Base-by-base conservation (phyloP, 2,797 vertebrate genomes). In the Poeciliopsis paucimaculata region DNA sequence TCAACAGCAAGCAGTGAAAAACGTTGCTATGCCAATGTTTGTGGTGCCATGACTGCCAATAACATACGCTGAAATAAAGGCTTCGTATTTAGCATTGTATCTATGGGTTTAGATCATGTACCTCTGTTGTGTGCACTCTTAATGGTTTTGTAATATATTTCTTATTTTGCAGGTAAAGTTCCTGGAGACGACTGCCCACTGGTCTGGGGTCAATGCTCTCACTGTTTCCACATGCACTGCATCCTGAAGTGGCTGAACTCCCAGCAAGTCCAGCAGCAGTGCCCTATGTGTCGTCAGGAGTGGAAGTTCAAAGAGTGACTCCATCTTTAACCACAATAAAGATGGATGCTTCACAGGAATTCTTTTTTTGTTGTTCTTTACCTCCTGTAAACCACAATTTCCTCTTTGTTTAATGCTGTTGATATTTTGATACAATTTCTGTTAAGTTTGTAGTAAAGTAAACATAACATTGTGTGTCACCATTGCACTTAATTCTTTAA, bases 161-260 rank as follows among this genome's bases (percentile, higher is more conserved):
- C 1, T 36, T 64, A 36, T 64, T 81, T 89, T 86, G 4, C 93
- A 99, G 98, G 98, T 93, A 98, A 98, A 84, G 97, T 99, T 68
- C 98, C 98, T 0, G 98, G 98, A 0, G 98, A 99, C 5, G 98
- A 99, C 95, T 99, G 98, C 85, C 98, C 98, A 0, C 93, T 99
- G 94, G 98, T 99, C 78, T 99, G 98, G 98, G 98, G 98, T n/a
- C 98, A 99, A 94, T 99, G 98, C 82, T 99, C 98, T 0, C 98
- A 99, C 92, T 99, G 98, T 86, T 99, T 99, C 95, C 98, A 99
- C 88, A 99, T 99, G 98, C 98, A 99, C 92, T 99, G 98, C 92
- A 99, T 99, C 94, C 94, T 99, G 88, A 99, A 99, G 89, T 99
- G 98, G 98, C 96, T 99, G 68, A 97, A 99, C 91, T 97, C 98